These are phyloP conservation scores for Urosaurus nigricauda DNA, from an alignment of 2,797 vertebrate genomes.

Conservation along the genomic window DNA sequence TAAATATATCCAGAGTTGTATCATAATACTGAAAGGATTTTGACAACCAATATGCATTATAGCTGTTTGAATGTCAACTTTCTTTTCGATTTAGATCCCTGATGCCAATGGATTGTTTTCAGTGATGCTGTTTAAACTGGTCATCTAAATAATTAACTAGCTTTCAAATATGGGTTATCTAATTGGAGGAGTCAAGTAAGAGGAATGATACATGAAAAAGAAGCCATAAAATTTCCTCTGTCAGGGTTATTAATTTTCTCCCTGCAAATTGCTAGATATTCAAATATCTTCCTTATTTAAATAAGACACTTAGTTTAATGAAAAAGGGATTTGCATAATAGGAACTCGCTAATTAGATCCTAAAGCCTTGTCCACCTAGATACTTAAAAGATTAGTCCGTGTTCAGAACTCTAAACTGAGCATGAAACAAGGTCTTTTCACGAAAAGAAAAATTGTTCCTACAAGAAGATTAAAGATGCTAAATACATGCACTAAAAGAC, in stretches of 20 bases:
- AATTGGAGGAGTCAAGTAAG: conserved; percentile 4
- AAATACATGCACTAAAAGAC: not conserved
- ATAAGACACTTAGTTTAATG: conserved; percentile 77
- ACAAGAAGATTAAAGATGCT: not conserved
- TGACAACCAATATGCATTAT: conserved; percentile 33
- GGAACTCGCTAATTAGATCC: conserved; percentile 71
- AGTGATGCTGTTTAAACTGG: conserved; percentile 9
- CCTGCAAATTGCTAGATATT: conserved; percentile 25
- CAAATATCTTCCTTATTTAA: conserved; percentile 55
- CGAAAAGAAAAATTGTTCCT: not conserved
- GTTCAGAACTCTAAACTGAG: not conserved
- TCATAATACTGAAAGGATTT: not conserved
- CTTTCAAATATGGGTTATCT: conserved; percentile 39
- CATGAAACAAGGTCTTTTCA: not conserved
- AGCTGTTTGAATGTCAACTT: conserved; percentile 34
- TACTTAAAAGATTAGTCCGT: conserved; percentile 37
- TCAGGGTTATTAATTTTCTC: conserved; percentile 43
- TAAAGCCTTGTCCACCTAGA: conserved; percentile 41
- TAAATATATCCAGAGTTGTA: conserved; percentile 13
- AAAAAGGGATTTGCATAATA: conserved; percentile 72
- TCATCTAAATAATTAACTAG: conserved; percentile 55
- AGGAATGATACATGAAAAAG: not conserved
- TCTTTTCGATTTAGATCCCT: not conserved
- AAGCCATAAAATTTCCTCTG: conserved; percentile 25
- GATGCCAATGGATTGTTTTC: conserved; percentile 42